These are phyloP conservation scores for Endotricha flammealis DNA, from an alignment of 2,888 invertebrate species.

Conservation along the genomic window DNA sequence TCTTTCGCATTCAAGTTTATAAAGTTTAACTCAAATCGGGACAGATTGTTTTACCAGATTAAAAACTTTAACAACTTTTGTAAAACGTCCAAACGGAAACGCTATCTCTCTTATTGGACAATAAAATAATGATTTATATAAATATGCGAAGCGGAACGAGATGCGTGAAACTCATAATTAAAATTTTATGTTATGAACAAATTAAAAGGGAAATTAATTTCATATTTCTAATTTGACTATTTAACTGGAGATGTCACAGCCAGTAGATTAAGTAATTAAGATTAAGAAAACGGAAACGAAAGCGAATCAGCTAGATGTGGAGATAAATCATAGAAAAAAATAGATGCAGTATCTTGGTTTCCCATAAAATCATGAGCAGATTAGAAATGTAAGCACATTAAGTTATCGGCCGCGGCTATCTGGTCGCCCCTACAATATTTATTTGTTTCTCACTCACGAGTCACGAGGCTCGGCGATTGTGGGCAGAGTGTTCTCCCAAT, in stretches of 20 bases:
- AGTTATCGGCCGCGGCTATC: constrained; percentile 74
- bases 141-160: constrained; percentile 12
- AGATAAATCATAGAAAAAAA: constrained; percentile 23
- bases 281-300: constrained; percentile 19
- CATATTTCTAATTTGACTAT: constrained; percentile 17
- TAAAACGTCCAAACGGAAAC: constrained; percentile 6
- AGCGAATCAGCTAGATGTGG: constrained; percentile 17
- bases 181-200: constrained; percentile 15
- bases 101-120: constrained; percentile 7
- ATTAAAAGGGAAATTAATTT: constrained; percentile 14
- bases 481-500: constrained; percentile 72
- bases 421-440: constrained; percentile 73
- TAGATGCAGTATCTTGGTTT: constrained; percentile 56
- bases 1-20: constrained; percentile 13
- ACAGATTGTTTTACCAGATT: constrained; percentile 8
- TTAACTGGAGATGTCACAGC: constrained; percentile 14
- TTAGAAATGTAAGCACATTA: constrained; percentile 77
- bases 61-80: constrained; percentile 9
- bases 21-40: constrained; percentile 12
- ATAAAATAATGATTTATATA: constrained; percentile 11
- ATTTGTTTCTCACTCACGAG: constrained; percentile 69
- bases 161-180: constrained; percentile 10
- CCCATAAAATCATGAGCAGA: constrained; percentile 77
- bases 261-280: constrained; percentile 22
- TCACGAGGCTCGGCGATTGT: constrained; percentile 49